Base-by-base conservation (phyloP, 2,888 invertebrate genomes). In the Gandaritis pyraliata region DNA sequence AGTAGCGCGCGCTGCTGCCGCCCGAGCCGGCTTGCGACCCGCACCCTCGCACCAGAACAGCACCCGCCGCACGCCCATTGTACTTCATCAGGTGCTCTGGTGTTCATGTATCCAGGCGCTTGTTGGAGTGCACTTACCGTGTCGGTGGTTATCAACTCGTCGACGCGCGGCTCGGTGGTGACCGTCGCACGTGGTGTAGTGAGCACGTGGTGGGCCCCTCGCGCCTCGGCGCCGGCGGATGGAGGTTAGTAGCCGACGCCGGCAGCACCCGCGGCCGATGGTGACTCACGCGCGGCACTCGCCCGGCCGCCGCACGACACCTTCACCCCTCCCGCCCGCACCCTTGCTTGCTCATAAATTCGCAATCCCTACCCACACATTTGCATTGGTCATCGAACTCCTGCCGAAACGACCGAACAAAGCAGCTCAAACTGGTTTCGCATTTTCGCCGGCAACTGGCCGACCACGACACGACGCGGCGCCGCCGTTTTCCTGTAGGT, bases 61-160 rank as follows among this genome's bases (percentile, higher is more conserved):
- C 81, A 82, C 90, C 94, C 95, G 96, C 96, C 96, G 95, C 96
- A 97, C 97, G 97, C 96, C 96, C 96, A 97, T 97, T 98, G 97
- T 98, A 98, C 97, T 98, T 97, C 97, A 97, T 97, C 97, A 98
- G 97, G 97, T 98, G 97, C 97, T 98, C 97, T 97, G 97, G 97
- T 97, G 95, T 93, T 93, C 88, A 92, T 84, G 85, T 94, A 95
- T 96, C 97, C 97, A 97, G 97, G 97, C 97, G 97, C 96, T 97
- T 97, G 97, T 96, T 97, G 97, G 97, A 97, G 97, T 97, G 96
- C 97, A 97, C 97, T 97, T 96, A 96, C 96, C 97, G 96, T 96
- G 97, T 90, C 95, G 95, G 93, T 94, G 93, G 92, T 82, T 82
- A 66, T 89, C 85, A 72, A 82, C 93, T 71, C 64, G 70, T 60